A percentile compares a stretch with the other conserved stretches of the same genome.
Evolutionary conservation across 2,113 vertebrate species (phyloP).

Genomic region (Poeciliopsis prolifica): DNA sequence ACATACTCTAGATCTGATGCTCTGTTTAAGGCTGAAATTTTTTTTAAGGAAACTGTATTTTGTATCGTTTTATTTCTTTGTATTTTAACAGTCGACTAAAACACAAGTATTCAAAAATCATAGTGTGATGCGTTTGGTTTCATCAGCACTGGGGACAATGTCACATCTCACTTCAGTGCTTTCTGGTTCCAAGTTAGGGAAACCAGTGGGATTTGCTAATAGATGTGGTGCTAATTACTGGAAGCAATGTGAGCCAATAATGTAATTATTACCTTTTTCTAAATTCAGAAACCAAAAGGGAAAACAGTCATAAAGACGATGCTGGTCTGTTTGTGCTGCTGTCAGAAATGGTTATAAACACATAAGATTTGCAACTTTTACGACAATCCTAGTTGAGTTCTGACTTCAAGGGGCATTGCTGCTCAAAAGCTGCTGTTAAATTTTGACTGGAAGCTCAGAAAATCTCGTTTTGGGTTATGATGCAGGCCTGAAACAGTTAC

Average conservation of each 20-base stretch:
- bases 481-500: background rate
- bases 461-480: background rate
- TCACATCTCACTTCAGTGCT: too few relatives aligned
- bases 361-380: background rate
- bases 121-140: background rate
- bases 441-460: background rate
- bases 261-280: background rate
- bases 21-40: background rate
- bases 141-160: too few relatives aligned
- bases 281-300: background rate
- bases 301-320: background rate
- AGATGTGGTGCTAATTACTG: too few relatives aligned
- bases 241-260: background rate
- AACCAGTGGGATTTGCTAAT: too few relatives aligned
- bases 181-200: too few relatives aligned
- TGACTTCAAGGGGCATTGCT: background rate
- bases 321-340: background rate
- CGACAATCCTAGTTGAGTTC: too few relatives aligned
- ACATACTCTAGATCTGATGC: background rate
- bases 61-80: background rate
- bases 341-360: background rate
- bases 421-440: too few relatives aligned
- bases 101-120: too few relatives aligned
- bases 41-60: background rate
- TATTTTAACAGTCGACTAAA: background rate